phyloP scores from a whole-genome alignment of 2,797 vertebrate species.

The Hypotaenidia okinawae region DNA sequence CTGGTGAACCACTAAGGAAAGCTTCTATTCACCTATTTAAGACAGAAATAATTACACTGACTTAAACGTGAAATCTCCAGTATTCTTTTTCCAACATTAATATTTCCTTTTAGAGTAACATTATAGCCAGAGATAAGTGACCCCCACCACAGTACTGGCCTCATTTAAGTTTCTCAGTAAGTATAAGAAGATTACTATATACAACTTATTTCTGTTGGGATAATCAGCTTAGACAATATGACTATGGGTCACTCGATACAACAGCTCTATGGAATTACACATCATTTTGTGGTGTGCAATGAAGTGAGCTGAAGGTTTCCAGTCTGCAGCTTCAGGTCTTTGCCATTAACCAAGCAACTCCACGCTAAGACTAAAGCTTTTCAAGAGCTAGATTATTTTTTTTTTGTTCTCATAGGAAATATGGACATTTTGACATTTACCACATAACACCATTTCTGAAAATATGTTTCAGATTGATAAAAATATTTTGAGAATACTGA shows the following conservation, averaged over 20 bases:
- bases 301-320: constrained; percentile 7
- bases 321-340: neutral
- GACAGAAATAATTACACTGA: neutral
- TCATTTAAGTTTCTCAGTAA: constrained; percentile 13
- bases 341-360: neutral
- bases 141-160: constrained; percentile 21
- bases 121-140: constrained; percentile 33
- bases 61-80: neutral
- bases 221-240: constrained; percentile 65
- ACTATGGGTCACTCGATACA: constrained; percentile 61
- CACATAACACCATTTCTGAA: neutral
- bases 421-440: neutral
- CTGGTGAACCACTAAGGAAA: neutral
- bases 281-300: constrained; percentile 4
- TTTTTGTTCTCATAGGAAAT: neutral
- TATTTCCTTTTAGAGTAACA: constrained; percentile 49
- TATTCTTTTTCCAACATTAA: neutral
- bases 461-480: neutral
- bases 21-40: neutral
- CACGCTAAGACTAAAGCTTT: neutral
- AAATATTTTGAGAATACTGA: neutral
- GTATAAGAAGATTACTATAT: constrained; percentile 69
- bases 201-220: constrained; percentile 53
- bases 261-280: neutral
- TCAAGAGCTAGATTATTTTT: neutral